Percentiles rank a stretch among this genome's conserved stretches.
Evolutionary conservation across 2,113 vertebrate genomes (phyloP).

Genomic region (Oreotragus oreotragus): DNA sequence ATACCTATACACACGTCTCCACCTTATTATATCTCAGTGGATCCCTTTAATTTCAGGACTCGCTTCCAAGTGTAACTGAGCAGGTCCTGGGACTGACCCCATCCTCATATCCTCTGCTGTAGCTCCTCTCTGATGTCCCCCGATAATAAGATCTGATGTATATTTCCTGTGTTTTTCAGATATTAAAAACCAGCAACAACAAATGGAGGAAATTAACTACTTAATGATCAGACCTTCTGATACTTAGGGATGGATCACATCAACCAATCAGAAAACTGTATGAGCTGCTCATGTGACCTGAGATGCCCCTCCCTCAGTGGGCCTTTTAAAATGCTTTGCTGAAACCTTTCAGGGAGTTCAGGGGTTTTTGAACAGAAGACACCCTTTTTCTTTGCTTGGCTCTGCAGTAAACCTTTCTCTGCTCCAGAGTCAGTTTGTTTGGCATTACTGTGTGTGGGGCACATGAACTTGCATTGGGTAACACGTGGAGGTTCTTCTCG

Average conservation of each 20-base stretch:
- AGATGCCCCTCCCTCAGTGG: not conserved
- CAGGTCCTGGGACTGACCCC: not conserved
- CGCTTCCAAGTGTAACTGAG: not conserved
- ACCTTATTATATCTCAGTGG: not conserved
- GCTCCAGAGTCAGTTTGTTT: not conserved
- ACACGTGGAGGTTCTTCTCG: not conserved
- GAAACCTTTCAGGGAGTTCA: not conserved
- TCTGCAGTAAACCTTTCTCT: not conserved
- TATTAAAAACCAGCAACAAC: not conserved
- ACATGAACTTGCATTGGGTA: rapidly evolving
- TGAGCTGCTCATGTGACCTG: not conserved
- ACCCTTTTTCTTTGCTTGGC: not conserved
- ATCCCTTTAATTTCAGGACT: not conserved
- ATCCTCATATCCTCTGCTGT: not conserved
- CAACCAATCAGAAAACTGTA: not conserved
- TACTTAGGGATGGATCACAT: not conserved
- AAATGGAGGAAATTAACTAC: not conserved
- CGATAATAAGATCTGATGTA: not conserved
- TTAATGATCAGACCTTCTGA: not conserved
- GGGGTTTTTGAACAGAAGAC: not conserved
- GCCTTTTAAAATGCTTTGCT: not conserved
- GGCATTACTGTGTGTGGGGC: not conserved
- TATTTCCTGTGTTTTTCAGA: not conserved
- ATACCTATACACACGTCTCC: not conserved
- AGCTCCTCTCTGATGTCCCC: not conserved